These are phyloP conservation scores for Temnopleurus reevesii DNA, from an alignment of 53 echinoderm and acorn worm genomes.

Conservation along the genomic window DNA sequence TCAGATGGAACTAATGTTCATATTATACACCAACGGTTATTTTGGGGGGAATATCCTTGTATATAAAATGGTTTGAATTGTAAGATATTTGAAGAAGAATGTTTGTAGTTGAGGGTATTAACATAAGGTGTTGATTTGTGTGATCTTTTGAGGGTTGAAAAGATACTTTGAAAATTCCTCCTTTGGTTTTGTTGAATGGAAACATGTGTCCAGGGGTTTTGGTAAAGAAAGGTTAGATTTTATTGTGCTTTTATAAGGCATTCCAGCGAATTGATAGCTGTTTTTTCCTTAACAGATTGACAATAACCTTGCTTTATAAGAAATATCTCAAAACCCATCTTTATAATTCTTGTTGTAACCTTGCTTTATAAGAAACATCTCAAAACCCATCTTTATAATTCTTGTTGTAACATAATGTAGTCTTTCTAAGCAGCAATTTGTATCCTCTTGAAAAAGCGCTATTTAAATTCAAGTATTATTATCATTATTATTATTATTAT, in stretches of 20 bases:
- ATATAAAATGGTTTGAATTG: background rate
- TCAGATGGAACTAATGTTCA: slow-evolving; percentile 11
- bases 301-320: no score
- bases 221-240: background rate
- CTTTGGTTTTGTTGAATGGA: background rate
- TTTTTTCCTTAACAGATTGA: background rate
- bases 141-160: background rate
- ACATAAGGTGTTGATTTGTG: slow-evolving; percentile 17
- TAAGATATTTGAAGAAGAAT: background rate
- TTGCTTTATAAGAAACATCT: no score
- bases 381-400: no score
- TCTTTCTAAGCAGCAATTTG: no score
- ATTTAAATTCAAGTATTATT: no score
- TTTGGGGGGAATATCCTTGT: background rate
- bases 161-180: background rate
- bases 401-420: no score
- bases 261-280: background rate
- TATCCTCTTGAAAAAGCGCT: no score
- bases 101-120: background rate
- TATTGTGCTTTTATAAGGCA: background rate
- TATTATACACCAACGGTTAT: background rate
- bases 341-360: no score
- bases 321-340: no score
- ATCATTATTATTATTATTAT: no score
- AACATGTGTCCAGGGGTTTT: background rate